These are phyloP conservation scores for Fissipunctia ypsillon DNA, from an alignment of 2,888 invertebrate species.

Conservation along the genomic window DNA sequence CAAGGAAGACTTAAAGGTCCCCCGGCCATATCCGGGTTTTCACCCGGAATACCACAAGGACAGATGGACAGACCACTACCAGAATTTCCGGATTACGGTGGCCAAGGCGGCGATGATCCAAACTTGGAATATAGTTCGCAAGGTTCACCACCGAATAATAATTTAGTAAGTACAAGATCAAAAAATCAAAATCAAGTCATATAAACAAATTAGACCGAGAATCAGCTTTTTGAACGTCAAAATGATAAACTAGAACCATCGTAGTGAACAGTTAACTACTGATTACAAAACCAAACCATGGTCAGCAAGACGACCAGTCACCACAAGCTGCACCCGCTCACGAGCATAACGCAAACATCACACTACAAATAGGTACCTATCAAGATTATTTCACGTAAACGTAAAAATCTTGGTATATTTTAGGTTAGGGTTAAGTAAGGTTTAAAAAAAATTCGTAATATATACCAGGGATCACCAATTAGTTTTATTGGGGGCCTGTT, in stretches of 20 bases:
- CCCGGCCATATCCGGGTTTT: conserved; percentile 1
- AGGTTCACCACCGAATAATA: background rate
- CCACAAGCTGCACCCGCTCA: background rate
- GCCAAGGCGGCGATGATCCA: background rate
- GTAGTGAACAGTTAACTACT: background rate
- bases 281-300: too few relatives aligned
- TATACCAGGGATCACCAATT: too few relatives aligned
- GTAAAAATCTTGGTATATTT: background rate
- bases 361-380: background rate
- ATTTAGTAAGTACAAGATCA: conserved; percentile 12
- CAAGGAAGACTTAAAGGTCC: conserved; percentile 2
- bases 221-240: background rate
- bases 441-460: too few relatives aligned
- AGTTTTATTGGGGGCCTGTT: too few relatives aligned
- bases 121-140: background rate
- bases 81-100: background rate
- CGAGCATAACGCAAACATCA: background rate
- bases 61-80: background rate
- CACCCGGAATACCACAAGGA: background rate
- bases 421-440: background rate
- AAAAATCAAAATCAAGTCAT: background rate
- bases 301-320: background rate
- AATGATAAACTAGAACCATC: background rate
- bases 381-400: background rate
- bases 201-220: background rate